These are phyloP conservation scores for Alcedo atthis DNA, from an alignment of 2,797 vertebrate genomes.

Conservation along the genomic window DNA sequence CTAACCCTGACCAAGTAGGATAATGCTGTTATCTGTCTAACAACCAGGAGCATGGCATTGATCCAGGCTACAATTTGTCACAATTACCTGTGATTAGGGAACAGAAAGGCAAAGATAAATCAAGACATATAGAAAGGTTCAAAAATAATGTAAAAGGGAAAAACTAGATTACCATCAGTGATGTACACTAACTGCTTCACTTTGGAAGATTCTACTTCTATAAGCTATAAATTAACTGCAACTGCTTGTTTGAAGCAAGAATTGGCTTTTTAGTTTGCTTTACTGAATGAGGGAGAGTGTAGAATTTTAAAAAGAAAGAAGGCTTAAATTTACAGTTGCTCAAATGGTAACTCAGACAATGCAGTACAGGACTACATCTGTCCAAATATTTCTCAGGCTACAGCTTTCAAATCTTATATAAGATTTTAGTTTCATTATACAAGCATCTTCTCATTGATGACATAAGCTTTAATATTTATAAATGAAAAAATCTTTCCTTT, in stretches of 20 bases:
- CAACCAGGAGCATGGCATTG: constrained; percentile 14
- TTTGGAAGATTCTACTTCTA: background rate
- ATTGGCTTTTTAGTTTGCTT: background rate
- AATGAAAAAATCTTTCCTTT: background rate
- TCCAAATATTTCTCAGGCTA: background rate
- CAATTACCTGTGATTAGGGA: background rate
- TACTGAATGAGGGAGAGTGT: background rate
- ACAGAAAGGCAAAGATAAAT: background rate
- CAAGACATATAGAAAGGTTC: background rate
- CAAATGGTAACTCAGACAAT: background rate
- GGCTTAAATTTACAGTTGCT: background rate
- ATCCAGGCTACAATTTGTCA: constrained; percentile 30
- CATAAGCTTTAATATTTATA: background rate
- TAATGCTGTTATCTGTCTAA: constrained; percentile 38
- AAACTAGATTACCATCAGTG: background rate
- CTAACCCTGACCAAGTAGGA: constrained; percentile 15
- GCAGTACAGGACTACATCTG: background rate
- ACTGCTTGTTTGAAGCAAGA: background rate
- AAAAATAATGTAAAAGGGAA: background rate
- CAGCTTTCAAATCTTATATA: background rate
- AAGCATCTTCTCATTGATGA: background rate
- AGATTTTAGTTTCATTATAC: background rate
- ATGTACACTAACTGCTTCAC: background rate
- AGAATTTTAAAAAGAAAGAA: background rate
- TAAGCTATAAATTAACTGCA: background rate